Evolutionary conservation across 1,140 invertebrate species (phyloP).

Genomic region (Drosophila carrolli): DNA sequence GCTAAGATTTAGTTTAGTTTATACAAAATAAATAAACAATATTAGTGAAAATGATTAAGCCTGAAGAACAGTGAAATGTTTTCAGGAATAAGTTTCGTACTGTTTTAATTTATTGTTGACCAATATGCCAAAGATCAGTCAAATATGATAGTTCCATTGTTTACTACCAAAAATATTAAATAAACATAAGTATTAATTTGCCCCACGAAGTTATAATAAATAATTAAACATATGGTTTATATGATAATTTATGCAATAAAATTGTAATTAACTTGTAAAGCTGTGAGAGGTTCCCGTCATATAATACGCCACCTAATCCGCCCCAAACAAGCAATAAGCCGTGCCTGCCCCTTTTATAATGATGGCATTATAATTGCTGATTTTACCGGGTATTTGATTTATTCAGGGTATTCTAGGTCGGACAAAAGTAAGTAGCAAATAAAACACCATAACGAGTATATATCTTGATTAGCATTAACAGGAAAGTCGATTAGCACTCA

Average conservation of each 20-base stretch:
- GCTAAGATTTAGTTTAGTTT: too few species aligned
- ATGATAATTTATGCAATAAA: slow-evolving; percentile 1
- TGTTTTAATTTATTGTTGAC: too few species aligned
- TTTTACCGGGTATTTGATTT: slow-evolving; percentile 4
- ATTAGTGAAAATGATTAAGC: too few species aligned
- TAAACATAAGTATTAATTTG: background rate
- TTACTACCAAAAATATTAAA: background rate
- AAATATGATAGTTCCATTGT: background rate
- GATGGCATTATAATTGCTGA: slow-evolving; percentile 41
- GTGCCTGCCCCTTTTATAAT: slow-evolving; percentile 21
- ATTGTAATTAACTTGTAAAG: background rate
- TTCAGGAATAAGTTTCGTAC: too few species aligned
- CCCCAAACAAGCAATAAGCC: background rate
- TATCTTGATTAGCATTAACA: too few species aligned
- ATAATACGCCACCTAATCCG: background rate
- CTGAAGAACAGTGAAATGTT: too few species aligned
- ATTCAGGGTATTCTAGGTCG: too few species aligned
- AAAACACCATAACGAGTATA: too few species aligned
- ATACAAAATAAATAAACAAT: too few species aligned
- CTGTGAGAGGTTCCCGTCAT: background rate
- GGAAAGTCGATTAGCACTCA: too few species aligned
- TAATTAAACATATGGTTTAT: slow-evolving; percentile 3
- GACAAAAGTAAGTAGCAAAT: too few species aligned
- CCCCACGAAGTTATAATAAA: background rate
- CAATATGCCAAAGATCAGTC: too few species aligned